Evolutionary conservation across 2,888 invertebrate species (phyloP), one percentile per base, ranked within the genome.

Genomic region (Hypselothyrea guttata): DNA sequence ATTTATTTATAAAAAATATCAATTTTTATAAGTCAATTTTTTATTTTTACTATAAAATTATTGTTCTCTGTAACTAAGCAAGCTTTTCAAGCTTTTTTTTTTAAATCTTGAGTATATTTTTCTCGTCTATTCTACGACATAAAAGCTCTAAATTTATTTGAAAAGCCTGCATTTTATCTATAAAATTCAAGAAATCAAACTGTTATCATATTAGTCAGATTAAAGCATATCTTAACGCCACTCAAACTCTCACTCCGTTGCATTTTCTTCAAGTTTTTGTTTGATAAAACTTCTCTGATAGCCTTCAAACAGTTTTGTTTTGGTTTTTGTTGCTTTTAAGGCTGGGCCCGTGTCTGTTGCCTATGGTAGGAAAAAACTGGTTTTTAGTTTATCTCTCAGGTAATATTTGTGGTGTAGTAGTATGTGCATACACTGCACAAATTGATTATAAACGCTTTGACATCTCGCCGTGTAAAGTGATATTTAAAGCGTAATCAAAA

Each of bases 231-330:
- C n/a, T n/a, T 37, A 16, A 1, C n/a, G 16, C 9, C 37, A 2
- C 11, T 7, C 13, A n/a, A 22, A 22, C 22, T 2, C 22, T 22
- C 9, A 33, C 18, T 28, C 3, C 15, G 8, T 15, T 51, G 7
- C 3, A 1, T 11, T 45, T 44, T 47, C 1, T 22, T 38, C 46
- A 60, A 37, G 37, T 47, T 59, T 46, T 54, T 48, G 55, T 54
- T 51, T 77, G 61, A 83, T 84, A 71, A 79, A 79, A 76, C 33
- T 61, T 69, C 69, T 48, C 56, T 57, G 84, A 76, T 84, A 81
- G 69, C 74, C 46, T 22, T 58, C 40, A 49, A 41, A 61, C 61
- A 55, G 40, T 47, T 52, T 53, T 45, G 16, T 52, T 46, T 35
- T 42, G 41, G 41, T 33, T 69, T 35, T 55, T 69, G 62, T 31